phyloP scores from a whole-genome alignment of 2,888 invertebrate species.

The Brachyptera putata region DNA sequence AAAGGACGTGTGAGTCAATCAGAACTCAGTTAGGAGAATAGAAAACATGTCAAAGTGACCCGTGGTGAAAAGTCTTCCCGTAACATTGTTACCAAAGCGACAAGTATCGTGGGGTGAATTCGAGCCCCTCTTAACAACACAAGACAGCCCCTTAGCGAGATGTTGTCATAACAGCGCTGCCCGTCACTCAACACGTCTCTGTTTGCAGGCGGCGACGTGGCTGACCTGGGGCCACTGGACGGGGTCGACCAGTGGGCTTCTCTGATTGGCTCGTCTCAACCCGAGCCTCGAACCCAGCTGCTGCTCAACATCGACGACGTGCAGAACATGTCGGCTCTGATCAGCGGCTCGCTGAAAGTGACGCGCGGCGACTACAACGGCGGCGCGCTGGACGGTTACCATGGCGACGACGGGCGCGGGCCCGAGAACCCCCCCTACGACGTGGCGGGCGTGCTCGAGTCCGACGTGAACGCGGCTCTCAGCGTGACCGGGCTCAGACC shows the following conservation, averaged over 20 bases:
- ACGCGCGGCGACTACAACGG: slow-evolving; percentile 15
- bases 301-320: slow-evolving; percentile 41
- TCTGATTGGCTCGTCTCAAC: background rate
- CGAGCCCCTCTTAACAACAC: no score
- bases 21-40: no score
- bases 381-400: slow-evolving; percentile 22
- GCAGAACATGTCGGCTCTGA: slow-evolving; percentile 8
- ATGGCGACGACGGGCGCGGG: slow-evolving; percentile 18
- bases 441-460: slow-evolving; percentile 38
- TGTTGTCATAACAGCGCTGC: no score
- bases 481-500: no score
- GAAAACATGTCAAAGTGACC: no score
- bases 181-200: no score
- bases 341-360: slow-evolving; percentile 29
- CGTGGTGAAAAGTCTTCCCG: no score
- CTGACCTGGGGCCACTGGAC: slow-evolving; percentile 22
- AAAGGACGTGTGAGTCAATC: no score
- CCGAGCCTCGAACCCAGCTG: slow-evolving; percentile 39
- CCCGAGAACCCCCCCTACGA: slow-evolving; percentile 38
- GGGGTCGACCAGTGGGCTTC: slow-evolving; percentile 26
- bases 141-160: no score
- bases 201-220: slow-evolving; percentile 23
- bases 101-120: no score
- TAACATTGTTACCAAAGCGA: no score
- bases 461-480: slow-evolving; percentile 31